Percentiles rank a stretch among this genome's conserved stretches.
Evolutionary conservation across 1,140 invertebrate genomes (phyloP).

Genomic region (Calliopsis andreniformis): DNA sequence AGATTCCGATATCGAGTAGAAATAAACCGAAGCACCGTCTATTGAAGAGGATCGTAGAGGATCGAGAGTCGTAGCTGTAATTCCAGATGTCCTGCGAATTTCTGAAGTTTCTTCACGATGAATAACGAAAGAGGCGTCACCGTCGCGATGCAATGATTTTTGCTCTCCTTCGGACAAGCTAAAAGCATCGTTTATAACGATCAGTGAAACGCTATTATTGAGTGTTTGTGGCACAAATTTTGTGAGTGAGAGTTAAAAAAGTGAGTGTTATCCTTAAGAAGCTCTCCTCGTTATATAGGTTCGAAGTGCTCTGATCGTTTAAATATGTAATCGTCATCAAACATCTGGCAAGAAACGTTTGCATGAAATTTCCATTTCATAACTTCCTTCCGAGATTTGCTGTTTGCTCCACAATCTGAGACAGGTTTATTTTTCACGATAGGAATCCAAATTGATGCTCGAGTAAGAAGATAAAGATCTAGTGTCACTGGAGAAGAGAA

Average conservation of each 20-base stretch:
- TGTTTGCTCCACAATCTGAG: too few species aligned
- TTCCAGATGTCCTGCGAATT: conserved; percentile 3
- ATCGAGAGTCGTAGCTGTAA: neutral
- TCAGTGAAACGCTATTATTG: conserved; percentile 21
- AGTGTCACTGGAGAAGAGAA: too few species aligned
- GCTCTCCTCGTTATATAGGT: too few species aligned
- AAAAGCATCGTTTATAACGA: conserved; percentile 24
- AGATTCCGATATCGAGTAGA: neutral
- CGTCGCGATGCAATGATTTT: neutral
- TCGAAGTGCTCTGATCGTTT: too few species aligned
- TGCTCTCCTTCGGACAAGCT: neutral
- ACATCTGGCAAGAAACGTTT: too few species aligned
- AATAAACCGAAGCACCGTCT: neutral
- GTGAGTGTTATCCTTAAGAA: conserved; percentile 55
- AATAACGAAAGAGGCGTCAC: neutral
- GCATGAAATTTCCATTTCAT: too few species aligned
- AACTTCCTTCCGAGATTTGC: too few species aligned
- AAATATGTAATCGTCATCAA: too few species aligned
- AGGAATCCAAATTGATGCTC: too few species aligned
- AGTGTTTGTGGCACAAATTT: conserved; percentile 37
- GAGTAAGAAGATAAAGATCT: too few species aligned
- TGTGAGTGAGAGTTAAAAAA: conserved; percentile 3
- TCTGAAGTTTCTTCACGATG: neutral
- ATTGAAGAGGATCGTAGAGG: neutral
- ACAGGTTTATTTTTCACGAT: neutral